Percentiles rank a stretch among this genome's conserved stretches.
These are phyloP conservation scores for Chironomus riparius DNA, from an alignment of 2,888 invertebrate species.

Conservation along the genomic window DNA sequence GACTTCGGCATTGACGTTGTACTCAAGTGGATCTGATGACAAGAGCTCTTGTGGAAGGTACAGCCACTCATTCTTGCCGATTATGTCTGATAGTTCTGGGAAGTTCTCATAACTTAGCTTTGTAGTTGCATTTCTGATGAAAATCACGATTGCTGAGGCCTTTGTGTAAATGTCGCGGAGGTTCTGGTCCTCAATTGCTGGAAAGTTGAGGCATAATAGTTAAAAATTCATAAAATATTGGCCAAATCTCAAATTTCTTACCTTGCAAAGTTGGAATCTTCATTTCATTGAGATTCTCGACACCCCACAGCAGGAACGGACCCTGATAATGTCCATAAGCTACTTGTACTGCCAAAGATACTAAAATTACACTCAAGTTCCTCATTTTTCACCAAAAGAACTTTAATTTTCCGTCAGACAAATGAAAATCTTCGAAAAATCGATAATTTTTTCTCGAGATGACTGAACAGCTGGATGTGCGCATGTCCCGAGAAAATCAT, in stretches of 20 bases:
- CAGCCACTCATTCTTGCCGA: constrained; percentile 45
- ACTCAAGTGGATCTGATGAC: constrained; percentile 51
- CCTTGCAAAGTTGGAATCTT: constrained; percentile 47
- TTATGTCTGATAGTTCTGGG: constrained; percentile 48
- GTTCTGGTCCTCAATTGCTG: constrained; percentile 45
- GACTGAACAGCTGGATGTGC: too few species aligned
- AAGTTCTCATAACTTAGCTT: constrained; percentile 48
- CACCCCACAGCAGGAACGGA: constrained; percentile 53
- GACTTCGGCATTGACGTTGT: constrained; percentile 54
- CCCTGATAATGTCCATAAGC: constrained; percentile 42
- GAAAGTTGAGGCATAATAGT: not conserved
- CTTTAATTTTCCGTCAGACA: too few species aligned
- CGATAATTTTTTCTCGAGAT: too few species aligned
- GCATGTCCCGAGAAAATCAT: too few species aligned
- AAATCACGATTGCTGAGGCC: constrained; percentile 50
- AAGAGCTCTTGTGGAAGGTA: constrained; percentile 50
- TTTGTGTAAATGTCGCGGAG: constrained; percentile 50
- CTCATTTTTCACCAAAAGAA: too few species aligned
- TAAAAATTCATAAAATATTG: too few species aligned
- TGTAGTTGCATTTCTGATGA: constrained; percentile 49
- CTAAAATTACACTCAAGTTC: too few species aligned
- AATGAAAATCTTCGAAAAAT: too few species aligned
- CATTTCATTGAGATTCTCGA: constrained; percentile 44
- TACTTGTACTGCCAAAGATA: not conserved
- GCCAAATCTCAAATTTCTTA: not conserved